These are phyloP conservation scores for Bucco capensis DNA, from an alignment of 2,113 vertebrate genomes.

Conservation along the genomic window DNA sequence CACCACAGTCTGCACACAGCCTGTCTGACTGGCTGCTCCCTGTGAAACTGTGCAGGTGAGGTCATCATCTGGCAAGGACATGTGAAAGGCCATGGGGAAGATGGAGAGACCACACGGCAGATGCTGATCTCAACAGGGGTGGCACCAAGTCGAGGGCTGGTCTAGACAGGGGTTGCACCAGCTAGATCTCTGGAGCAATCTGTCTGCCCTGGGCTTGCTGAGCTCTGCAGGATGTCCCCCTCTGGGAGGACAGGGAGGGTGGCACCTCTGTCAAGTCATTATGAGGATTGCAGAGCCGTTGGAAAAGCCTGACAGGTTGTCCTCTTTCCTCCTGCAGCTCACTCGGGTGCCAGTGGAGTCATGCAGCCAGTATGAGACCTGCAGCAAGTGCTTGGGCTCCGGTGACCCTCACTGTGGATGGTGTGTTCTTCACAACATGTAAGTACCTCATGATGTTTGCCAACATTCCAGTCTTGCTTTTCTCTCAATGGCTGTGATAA, in stretches of 20 bases:
- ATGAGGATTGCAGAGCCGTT: too few relatives aligned
- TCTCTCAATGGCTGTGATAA: neutral
- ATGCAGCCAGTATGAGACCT: conserved; percentile 88
- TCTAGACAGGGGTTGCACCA: neutral
- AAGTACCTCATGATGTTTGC: conserved; percentile 63
- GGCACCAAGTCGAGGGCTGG: neutral
- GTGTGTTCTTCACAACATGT: conserved; percentile 98
- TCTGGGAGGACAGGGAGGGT: neutral
- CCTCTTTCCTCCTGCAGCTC: conserved; percentile 74
- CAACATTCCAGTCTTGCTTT: neutral
- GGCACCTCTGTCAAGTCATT: fast-evolving
- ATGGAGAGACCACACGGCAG: neutral
- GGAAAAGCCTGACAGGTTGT: conserved; percentile 21
- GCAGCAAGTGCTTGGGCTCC: conserved; percentile 89
- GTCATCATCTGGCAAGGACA: neutral
- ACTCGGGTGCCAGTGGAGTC: conserved; percentile 93
- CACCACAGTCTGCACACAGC: neutral
- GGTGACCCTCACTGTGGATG: conserved; percentile 97
- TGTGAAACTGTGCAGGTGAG: neutral
- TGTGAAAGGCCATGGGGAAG: neutral
- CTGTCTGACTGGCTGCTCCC: neutral
- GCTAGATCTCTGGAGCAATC: neutral
- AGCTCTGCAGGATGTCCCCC: fast-evolving
- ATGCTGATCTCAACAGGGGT: neutral
- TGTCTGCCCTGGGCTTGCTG: too few relatives aligned